Base-by-base conservation (phyloP, 2,797 vertebrate genomes). In the Dendrocincla fuliginosa region DNA sequence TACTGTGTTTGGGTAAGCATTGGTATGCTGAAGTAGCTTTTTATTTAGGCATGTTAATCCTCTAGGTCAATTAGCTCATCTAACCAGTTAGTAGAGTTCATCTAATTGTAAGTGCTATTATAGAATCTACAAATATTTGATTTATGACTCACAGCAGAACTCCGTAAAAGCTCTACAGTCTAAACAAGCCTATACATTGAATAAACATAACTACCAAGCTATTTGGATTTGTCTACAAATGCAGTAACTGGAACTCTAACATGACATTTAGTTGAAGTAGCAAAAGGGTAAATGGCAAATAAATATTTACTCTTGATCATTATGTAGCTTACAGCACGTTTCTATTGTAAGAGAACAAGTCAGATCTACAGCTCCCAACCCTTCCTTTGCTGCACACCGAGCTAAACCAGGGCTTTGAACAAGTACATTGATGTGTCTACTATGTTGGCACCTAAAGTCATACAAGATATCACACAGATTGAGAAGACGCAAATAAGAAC, bases 161-260 rank as follows among this genome's bases (percentile, higher is more conserved):
- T 74, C 84, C 69, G 79, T 91, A 91, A 94, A 96, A 96, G 83
- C 73, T 60, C 47, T 78, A 14, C 63, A 59, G 69, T 88, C 70
- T 95, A 96, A 94, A 95, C 91, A 96, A 74, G 14, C 32, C 52
- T 82, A 91, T 86, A 87, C 53, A 60, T 79, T 91, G 87, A 91
- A 94, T 90, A 97, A 96, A 96, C 85, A 79, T n/a, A 93, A 78
- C 93, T 88, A 86, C 92, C 89, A 90, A 92, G 76, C 42, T 87
- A 47, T 88, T 86, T 91, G 90, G 85, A 73, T 93, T 89, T 96
- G 76, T 92, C 87, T 86, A 90, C 83, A 92, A 92, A 88, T 35
- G 57, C 47, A 93, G 7, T 76, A 88, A 79, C 65, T 74, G 55
- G 37, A 92, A 94, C 33, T 67, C 55, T 65, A n/a, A 84, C 53